Evolutionary conservation across 2,888 invertebrate genomes (phyloP), one percentile per base, ranked within the genome.

Genomic region (Cremastobaeus sp.): DNA sequence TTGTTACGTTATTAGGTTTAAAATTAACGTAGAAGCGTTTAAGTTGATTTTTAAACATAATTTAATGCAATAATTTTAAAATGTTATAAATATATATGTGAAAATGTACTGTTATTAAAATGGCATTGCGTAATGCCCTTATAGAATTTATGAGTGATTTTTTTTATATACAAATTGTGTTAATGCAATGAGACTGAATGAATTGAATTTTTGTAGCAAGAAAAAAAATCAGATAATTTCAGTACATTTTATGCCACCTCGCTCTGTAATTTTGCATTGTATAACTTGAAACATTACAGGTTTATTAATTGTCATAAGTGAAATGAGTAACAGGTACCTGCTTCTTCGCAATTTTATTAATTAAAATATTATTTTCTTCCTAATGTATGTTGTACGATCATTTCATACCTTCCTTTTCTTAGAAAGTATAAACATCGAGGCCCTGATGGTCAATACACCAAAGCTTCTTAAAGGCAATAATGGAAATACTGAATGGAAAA

Each of bases 241-340:
- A 59, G 65, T 65, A 72, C 54, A 60, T 65, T 64, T 64, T 59
- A 11, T 45, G 45, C 6, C 41, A 60, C 65, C 52, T 72, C 60
- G 59, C 64, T 52, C 41, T 57, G 28, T 32, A 47, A 37, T 32
- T 52, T 52, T 50, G 11, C 54, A 59, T 54, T 47, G n/a, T 37
- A 28, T 39, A 54, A 65, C 28, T 48, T 60, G 17, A 54, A 41
- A 5, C 21, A 52, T 21, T 70, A 45, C 39, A 47, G n/a, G 57
- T 65, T 55, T 32, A 65, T 72, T 66, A 52, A 52, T 65, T 65
- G 45, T 32, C 15, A 52, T 39, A 2, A 60, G 50, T 59, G 14
- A 59, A 57, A 54, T 60, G 50, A 72, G 55, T 72, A 71, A 71
- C 65, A 47, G 65, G 72, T 72, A 72, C 72, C 72, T 72, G 72